Base-by-base conservation (phyloP, 2,113 vertebrate genomes). In the Otis tarda region DNA sequence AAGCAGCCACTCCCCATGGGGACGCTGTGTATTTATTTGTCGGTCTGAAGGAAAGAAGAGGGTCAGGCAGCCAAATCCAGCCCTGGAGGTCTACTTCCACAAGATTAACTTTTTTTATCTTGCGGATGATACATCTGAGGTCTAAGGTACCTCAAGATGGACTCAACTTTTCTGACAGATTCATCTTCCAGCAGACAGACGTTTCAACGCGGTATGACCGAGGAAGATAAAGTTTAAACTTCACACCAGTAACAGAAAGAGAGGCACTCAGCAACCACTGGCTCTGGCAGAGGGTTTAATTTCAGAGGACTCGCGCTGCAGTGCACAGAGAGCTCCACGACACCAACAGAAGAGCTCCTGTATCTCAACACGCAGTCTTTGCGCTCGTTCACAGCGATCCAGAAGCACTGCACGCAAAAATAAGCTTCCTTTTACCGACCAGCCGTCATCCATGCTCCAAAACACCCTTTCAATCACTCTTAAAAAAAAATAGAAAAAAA, bases 181-280 rank as follows among this genome's bases (percentile, higher is more conserved):
- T 22, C n/a, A 45, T 13, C 12, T 60, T 52, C 64, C 53, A 8
- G 33, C 6, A 73, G 53, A 39, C 5, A 37, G 28, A 37, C 27
- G 12, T 14, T 60, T 22, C 52, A 47, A 3, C 4, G 13, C 24
- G 35, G 41, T 3, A 21, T 0, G 2, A 23, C 27, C 17, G 12
- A 37, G 31, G 60, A n/a, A 19, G 39, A 37, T 5, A 8, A 70
- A 65, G 45, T 50, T 43, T 41, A 28, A 50, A 25, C 43, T 37
- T 17, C 14, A 28, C 19, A 8, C 35, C 3, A 14, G 10, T 6
- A 28, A 43, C 43, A 64, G 41, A 56, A 14, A 27, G 5, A 45
- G n/a, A 43, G 35, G n/a, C 31, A n/a, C 11, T 17, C 39, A 47
- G 83, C 45, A 83, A 33, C 79, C 16, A 3, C 31, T 3, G 61